phyloP scores from a whole-genome alignment of 2,797 vertebrate genomes.

The Tiaroga cobitis region DNA sequence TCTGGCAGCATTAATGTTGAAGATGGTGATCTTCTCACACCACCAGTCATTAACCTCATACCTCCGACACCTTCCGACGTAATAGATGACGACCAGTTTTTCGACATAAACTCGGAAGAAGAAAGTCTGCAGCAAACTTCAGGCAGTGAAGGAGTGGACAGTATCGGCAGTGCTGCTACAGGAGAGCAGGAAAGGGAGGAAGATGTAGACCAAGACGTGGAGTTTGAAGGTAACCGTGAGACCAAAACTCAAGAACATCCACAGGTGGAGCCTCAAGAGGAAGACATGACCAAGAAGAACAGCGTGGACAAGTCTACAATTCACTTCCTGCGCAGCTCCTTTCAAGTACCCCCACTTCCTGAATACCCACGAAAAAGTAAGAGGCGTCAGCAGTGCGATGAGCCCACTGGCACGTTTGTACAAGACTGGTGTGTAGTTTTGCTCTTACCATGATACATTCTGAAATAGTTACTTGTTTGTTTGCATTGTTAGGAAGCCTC shows the following conservation, averaged over 20 bases:
- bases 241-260: conserved; percentile 37
- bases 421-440: neutral
- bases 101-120: conserved; percentile 69
- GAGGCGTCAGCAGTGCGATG: conserved; percentile 38
- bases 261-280: conserved; percentile 40
- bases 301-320: conserved; percentile 56
- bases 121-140: conserved; percentile 62
- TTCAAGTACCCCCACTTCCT: conserved; percentile 70
- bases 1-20: conserved; percentile 36
- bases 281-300: conserved; percentile 46
- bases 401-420: neutral
- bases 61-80: conserved; percentile 74
- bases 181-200: conserved; percentile 57
- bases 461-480: conserved; percentile 19
- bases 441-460: neutral
- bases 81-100: conserved; percentile 75
- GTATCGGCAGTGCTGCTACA: conserved; percentile 31
- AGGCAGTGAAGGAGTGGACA: conserved; percentile 49
- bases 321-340: conserved; percentile 58
- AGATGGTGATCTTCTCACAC: conserved; percentile 60
- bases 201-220: conserved; percentile 36
- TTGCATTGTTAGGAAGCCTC: conserved; percentile 68
- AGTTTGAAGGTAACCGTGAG: conserved; percentile 36
- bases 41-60: conserved; percentile 77
- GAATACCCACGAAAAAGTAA: conserved; percentile 73